Base-by-base conservation (phyloP, 1,140 invertebrate genomes). In the Rhopalosiphum maidis region DNA sequence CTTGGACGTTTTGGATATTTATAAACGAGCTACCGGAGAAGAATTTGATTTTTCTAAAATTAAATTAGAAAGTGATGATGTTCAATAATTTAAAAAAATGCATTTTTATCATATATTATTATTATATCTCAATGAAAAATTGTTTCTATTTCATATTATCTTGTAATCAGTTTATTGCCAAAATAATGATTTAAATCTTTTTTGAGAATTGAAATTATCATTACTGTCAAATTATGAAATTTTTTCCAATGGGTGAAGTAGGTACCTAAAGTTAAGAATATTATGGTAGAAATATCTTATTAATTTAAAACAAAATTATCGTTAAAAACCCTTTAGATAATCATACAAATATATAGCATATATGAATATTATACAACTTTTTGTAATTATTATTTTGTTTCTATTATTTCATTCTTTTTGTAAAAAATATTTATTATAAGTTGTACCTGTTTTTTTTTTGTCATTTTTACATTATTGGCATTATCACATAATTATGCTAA, bases 41-140 rank as follows among this genome's bases (percentile, higher is more conserved):
- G 98, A 99, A 94, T 99, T 99, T 96, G 99, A 99, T 96, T 99
- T 99, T 95, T 98, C 98, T 86, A 99, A 99, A 96, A 98, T 99
- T 51, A 99, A 99, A 95, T 97, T 98, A 94, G 98, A 98, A 95
- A 96, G 99, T 85, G 98, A 98, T 91, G 98, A 99, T 30, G 87
- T 85, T 15, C 89, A 93, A 77, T 43, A 25, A 91, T 93, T 82
- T 86, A 21, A 21, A 22, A 30, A 86, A 55, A 2, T 92, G 46
- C 55, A 51, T 83, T 91, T 82, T 82, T 85, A 43, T 82, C 41
- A 54, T 86, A n/a, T 85, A 25, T 15, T 86, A 41, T 93, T 85
- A 68, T 77, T 77, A 15, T 77, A 77, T 93, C 82, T 85, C 48
- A 55, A 43, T 41, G 48, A 93, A 68, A 93, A 51, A 93, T 86